Base-by-base conservation (phyloP, 2,797 vertebrate genomes). In the Coluber constrictor region DNA sequence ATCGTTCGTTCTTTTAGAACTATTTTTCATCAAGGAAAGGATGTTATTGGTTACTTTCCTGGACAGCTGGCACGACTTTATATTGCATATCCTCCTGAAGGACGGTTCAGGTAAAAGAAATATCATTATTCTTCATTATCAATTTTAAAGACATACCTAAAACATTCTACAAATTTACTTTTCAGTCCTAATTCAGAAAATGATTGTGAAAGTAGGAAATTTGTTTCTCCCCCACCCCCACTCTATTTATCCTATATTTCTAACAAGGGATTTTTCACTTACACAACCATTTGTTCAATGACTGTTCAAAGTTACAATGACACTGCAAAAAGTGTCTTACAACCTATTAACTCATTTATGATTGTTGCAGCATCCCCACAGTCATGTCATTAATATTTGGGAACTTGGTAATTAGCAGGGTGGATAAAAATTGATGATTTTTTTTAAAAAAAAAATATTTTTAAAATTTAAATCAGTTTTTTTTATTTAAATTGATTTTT, bases 51-150 rank as follows among this genome's bases (percentile, higher is more conserved):
- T 55, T 97, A 96, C 47, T 93, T 83, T 51, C 63, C 95, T 0
- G 1, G 95, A 32, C 96, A 97, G 79, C 27, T 95, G 88, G 96
- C 95, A 89, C 32, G 89, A 51, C 3, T 96, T n/a, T 95, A 93
- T 23, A 16, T 88, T 55, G 90, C 91, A 43, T 23, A 57, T 0
- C 20, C 61, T 37, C 23, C 29, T 6, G 54, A 70, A 94, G 89
- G 12, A 90, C 32, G 89, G 90, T 43, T 94, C 87, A 92, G 94
- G 94, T 96, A 91, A 96, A 94, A 91, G 0, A 89, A 79, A 79
- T 11, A 4, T 88, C 88, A 3, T 23, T 74, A 59, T 55, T 25
- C 59, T 43, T 47, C 95, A 51, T 74, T 90, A 56, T 32, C n/a
- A 86, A 13, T 15, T 29, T 70, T 18, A 93, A 63, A 27, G 32